Percentiles rank a stretch among this genome's conserved stretches.
Evolutionary conservation across 2,888 invertebrate genomes (phyloP).

Genomic region (Carabus problematicus): DNA sequence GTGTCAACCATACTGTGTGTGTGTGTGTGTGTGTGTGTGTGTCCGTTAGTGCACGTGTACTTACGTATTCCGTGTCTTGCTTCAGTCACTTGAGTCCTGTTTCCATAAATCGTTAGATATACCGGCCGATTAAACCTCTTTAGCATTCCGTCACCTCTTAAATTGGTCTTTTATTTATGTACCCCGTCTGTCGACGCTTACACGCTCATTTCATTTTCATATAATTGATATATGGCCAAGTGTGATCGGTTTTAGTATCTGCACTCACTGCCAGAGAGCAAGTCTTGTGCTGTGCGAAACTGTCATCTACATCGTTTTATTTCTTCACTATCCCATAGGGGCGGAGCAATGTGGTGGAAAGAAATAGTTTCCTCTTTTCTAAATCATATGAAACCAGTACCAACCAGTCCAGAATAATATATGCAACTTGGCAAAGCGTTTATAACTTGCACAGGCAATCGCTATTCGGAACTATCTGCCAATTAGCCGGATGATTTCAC

Average conservation of each 20-base stretch:
- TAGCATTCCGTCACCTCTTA: slow-evolving; percentile 40
- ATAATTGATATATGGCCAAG: slow-evolving; percentile 37
- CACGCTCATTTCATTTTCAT: slow-evolving; percentile 33
- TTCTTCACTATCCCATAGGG: no score
- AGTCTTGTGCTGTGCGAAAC: not conserved
- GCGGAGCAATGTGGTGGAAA: not conserved
- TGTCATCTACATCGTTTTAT: not conserved
- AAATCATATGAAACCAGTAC: not conserved
- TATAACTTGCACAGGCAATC: no score
- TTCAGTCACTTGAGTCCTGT: slow-evolving; percentile 2
- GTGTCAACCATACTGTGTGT: not conserved
- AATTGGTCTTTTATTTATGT: slow-evolving; percentile 38
- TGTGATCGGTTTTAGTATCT: no score
- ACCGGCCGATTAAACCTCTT: slow-evolving; percentile 35
- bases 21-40: not conserved
- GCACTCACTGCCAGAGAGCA: no score
- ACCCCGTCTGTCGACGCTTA: slow-evolving; percentile 9
- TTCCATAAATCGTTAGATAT: slow-evolving; percentile 41
- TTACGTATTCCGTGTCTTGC: no score
- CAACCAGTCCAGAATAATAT: not conserved
- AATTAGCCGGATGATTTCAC: no score
- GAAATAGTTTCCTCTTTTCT: not conserved
- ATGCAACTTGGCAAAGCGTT: no score
- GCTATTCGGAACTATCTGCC: no score
- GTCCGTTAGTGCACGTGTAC: not conserved